Percentiles rank a stretch among this genome's conserved stretches.
phyloP scores from a whole-genome alignment of 1,140 invertebrate genomes.

The Papilio machaon region DNA sequence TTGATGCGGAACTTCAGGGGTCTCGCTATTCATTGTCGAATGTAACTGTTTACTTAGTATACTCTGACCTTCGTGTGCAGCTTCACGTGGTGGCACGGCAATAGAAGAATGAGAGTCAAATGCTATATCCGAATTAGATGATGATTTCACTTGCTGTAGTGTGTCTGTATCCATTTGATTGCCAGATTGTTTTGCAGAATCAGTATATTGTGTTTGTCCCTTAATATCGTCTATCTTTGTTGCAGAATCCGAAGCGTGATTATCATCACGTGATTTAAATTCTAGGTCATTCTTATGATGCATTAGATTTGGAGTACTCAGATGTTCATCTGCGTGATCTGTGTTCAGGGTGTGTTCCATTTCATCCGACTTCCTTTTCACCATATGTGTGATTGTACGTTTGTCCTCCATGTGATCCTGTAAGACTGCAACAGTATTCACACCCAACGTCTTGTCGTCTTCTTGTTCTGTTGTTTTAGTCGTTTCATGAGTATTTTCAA shows the following conservation, averaged over 20 bases:
- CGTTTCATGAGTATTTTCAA: not conserved
- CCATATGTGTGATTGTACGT: constrained; percentile 7
- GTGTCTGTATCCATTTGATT: not conserved
- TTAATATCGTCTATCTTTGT: not conserved
- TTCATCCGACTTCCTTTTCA: constrained; percentile 10
- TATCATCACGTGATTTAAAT: not conserved
- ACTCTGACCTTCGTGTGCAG: not conserved
- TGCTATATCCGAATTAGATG: not conserved
- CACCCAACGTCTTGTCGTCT: not conserved
- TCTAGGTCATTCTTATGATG: not conserved
- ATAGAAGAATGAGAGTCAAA: constrained; percentile 1
- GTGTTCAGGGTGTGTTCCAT: not conserved
- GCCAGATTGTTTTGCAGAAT: not conserved
- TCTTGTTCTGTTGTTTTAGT: not conserved
- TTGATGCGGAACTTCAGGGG: not conserved
- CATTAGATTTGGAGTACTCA: not conserved
- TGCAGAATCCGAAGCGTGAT: not conserved
- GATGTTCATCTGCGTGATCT: not conserved
- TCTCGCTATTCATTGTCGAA: not conserved
- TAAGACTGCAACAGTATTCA: not conserved
- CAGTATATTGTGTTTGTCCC: not conserved
- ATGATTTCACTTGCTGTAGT: not conserved
- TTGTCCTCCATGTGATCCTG: constrained; percentile 5
- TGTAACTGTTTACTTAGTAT: not conserved
- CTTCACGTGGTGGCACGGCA: not conserved